Base-by-base conservation (phyloP, 2,113 vertebrate genomes). In the Clarias macrocephalus region DNA sequence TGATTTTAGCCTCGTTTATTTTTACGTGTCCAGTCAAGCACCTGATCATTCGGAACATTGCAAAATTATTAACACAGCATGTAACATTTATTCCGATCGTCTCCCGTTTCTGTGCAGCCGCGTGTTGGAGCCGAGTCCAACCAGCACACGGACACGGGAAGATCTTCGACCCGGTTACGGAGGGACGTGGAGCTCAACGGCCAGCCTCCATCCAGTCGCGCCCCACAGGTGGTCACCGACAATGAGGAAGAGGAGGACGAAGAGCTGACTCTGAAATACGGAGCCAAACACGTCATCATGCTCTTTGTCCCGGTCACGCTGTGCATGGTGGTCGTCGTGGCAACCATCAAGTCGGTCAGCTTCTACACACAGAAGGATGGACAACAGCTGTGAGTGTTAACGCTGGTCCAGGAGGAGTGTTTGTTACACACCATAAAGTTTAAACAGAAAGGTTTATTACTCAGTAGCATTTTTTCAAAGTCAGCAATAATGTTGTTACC, bases 271-370 rank as follows among this genome's bases (percentile, higher is more conserved):
- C 87, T 99, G 91, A 99, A 99, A 94, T 99, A 99, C 10, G 98
- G 98, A 52, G 98, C 98, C 1, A 99, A 97, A 88, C 98, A 99
- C 80, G 98, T 99, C 92, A 99, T 99, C 93, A 99, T 99, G 98
- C 96, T 99, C 56, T 99, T 99, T 70, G 97, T 98, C 25, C 98
- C 98, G 0, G 98, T 99, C 92, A 99, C 98, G 0, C 96, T 99
- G 90, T 99, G 98, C 94, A 99, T 99, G 98, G 91, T 96, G n/a
- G 98, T 99, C n/a, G 98, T 99, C 83, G 97, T 99, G 86, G 97
- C 97, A 86, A 99, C 98, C 91, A 99, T 99, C 94, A 99, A 99
- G 92, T 99, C 98, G 0, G 97, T 99, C 94, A 97, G 96, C 94
- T 99, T 99, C 95, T 99, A 99, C 95, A 97, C 96, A 0, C 97